These are phyloP conservation scores for Mesopsocus fuscifrons DNA, from an alignment of 2,888 invertebrate genomes.

Conservation along the genomic window DNA sequence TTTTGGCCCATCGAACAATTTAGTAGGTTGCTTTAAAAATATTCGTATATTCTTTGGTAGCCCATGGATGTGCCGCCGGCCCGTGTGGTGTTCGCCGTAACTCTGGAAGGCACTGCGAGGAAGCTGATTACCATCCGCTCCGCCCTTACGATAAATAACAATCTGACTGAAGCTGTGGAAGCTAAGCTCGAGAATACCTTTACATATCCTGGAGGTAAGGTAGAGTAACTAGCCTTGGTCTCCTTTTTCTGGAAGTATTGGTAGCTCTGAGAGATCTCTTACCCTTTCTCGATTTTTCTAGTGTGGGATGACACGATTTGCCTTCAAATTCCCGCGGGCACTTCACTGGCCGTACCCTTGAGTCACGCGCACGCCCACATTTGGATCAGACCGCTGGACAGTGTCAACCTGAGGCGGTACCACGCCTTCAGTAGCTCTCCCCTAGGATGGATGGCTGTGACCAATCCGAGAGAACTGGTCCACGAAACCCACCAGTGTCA, in stretches of 20 bases:
- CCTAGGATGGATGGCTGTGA: slow-evolving; percentile 40
- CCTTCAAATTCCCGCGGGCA: slow-evolving; percentile 30
- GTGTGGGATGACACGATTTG: slow-evolving; percentile 13
- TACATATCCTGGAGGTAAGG: slow-evolving; percentile 2
- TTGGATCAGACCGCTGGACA: slow-evolving; percentile 47
- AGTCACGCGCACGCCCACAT: slow-evolving; percentile 52
- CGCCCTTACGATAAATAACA: slow-evolving; percentile 63
- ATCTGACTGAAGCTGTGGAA: slow-evolving; percentile 49
- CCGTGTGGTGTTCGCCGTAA: slow-evolving; percentile 78
- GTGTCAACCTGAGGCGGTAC: slow-evolving; percentile 19
- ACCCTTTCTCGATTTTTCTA: slow-evolving; percentile 2
- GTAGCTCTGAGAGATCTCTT: neutral
- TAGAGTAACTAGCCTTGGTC: slow-evolving; percentile 1
- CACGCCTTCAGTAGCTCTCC: slow-evolving; percentile 33
- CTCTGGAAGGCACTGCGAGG: slow-evolving; percentile 80
- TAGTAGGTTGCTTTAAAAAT: too few species aligned
- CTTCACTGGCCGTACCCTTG: slow-evolving; percentile 54
- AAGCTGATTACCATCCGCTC: slow-evolving; percentile 87
- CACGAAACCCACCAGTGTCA: slow-evolving; percentile 28
- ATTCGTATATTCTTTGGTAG: too few species aligned
- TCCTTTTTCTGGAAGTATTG: slow-evolving; percentile 11
- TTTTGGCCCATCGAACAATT: too few species aligned
- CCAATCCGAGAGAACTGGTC: slow-evolving; percentile 25
- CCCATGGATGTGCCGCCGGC: slow-evolving; percentile 29
- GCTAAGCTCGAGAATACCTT: slow-evolving; percentile 43